These are phyloP conservation scores for Melieria crassipennis DNA, from an alignment of 2,888 invertebrate genomes.

Conservation along the genomic window DNA sequence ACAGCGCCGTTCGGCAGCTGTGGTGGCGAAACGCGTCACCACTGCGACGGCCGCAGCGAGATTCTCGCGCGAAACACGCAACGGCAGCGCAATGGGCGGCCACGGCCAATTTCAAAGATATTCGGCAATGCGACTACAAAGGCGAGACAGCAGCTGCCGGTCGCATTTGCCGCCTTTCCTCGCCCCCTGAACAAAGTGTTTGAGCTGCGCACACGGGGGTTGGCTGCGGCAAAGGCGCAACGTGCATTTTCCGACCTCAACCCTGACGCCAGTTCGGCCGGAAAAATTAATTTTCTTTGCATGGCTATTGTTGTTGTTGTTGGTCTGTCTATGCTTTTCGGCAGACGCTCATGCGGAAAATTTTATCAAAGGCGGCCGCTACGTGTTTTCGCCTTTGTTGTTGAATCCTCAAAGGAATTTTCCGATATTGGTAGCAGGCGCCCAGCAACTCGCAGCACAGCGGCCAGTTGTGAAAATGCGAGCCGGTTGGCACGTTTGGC, in stretches of 20 bases:
- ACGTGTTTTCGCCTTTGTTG: constrained; percentile 56
- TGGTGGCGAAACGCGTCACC: not conserved
- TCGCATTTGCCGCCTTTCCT: not conserved
- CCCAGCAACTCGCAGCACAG: constrained; percentile 47
- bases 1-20: constrained; percentile 45
- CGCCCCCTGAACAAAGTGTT: not conserved
- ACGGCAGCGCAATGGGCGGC: not conserved
- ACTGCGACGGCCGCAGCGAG: too few species aligned
- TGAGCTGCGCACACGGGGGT: too few species aligned
- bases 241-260: too few species aligned
- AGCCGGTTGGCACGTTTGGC: not conserved
- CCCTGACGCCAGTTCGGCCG: too few species aligned
- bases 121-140: not conserved
- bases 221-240: too few species aligned
- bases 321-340: too few species aligned
- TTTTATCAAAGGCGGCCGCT: constrained; percentile 58
- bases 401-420: constrained; percentile 64
- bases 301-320: too few species aligned
- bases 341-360: constrained; percentile 34
- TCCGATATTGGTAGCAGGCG: constrained; percentile 63
- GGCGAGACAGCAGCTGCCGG: not conserved
- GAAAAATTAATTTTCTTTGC: too few species aligned
- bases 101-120: constrained; percentile 23
- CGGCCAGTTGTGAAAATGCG: constrained; percentile 9
- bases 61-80: too few species aligned